Evolutionary conservation across 2,888 invertebrate species (phyloP), one percentile per base, ranked within the genome.

Genomic region (Belgica antarctica): DNA sequence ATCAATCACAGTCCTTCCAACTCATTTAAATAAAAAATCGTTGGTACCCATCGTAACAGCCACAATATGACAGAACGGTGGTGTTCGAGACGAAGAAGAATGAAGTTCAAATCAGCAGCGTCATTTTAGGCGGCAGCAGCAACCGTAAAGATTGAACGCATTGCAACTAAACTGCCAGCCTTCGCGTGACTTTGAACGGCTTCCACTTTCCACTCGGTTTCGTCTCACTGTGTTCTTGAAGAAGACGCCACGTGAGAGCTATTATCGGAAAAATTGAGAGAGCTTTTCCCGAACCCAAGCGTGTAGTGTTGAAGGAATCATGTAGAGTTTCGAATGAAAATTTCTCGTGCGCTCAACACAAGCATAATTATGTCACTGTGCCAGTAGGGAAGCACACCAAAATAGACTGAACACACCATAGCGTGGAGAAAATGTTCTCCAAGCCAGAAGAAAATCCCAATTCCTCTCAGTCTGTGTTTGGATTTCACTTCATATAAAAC

Each of bases 401-500:
- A 27, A 15, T 2, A n/a, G 59, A 15, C n/a, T 27, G 12, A 10
- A 59, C 25, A 59, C 25, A 25, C 12, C 5, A 59, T 12, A 52
- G 27, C n/a, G 27, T 1, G 4, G 27, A 59, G 27, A 59, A 59
- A n/a, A 27, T 27, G 25, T 15, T 25, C 19, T 27, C 1, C 25
- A 15, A 27, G 1, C 59, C 3, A 59, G 15, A 59, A 27, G 59
- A 59, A 59, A 59, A 59, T 59, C 25, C 59, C 24, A 5, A 59
- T 5, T 52, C 15, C 59, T 59, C 59, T 59, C 59, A 59, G 59
- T 59, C 59, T 68, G 52, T 57, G 47, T 31, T 68, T 57, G 31
- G 68, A 68, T 68, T 57, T 68, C 57, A 22, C 52, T 47, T 68
- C 52, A 68, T 57, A 28, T 68, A 22, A 68, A 68, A 68, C 52